These are phyloP conservation scores for Lichenostomus cassidix DNA, from an alignment of 2,113 vertebrate species.

Conservation along the genomic window DNA sequence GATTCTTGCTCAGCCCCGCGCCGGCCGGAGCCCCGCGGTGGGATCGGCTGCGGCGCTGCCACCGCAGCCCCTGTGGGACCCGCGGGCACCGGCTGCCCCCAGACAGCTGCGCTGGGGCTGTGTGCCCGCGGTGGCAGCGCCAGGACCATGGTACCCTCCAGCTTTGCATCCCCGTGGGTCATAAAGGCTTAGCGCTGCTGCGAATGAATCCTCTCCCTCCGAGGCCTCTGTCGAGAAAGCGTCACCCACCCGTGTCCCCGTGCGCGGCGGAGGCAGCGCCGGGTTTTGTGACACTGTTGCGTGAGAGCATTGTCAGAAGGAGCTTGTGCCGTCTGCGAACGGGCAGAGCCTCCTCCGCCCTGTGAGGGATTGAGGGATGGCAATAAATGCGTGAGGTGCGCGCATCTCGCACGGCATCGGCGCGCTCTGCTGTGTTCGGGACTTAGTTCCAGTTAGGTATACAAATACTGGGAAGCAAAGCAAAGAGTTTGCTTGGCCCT, in stretches of 20 bases:
- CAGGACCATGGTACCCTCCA: neutral
- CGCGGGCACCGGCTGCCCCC: neutral
- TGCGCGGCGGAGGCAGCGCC: neutral
- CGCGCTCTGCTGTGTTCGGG: rapidly evolving
- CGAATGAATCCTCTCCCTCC: neutral
- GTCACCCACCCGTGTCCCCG: neutral
- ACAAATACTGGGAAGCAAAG: too few species aligned
- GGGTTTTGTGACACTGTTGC: neutral
- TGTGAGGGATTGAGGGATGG: neutral
- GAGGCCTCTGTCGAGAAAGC: neutral
- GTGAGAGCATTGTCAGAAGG: neutral
- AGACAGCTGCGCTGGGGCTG: neutral
- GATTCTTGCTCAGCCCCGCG: neutral
- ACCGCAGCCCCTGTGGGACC: neutral
- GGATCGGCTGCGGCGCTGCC: neutral
- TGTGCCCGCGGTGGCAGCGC: neutral
- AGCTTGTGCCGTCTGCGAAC: neutral
- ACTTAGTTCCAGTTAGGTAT: neutral
- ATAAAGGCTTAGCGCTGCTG: neutral
- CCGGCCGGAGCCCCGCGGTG: neutral
- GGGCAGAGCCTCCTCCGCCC: neutral
- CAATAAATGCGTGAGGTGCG: neutral
- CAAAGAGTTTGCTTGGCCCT: too few species aligned
- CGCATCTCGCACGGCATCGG: rapidly evolving
- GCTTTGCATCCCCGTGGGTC: neutral